Evolutionary conservation across 2,113 vertebrate genomes (phyloP), one percentile per base, ranked within the genome.

Genomic region (Pterocles orientalis): DNA sequence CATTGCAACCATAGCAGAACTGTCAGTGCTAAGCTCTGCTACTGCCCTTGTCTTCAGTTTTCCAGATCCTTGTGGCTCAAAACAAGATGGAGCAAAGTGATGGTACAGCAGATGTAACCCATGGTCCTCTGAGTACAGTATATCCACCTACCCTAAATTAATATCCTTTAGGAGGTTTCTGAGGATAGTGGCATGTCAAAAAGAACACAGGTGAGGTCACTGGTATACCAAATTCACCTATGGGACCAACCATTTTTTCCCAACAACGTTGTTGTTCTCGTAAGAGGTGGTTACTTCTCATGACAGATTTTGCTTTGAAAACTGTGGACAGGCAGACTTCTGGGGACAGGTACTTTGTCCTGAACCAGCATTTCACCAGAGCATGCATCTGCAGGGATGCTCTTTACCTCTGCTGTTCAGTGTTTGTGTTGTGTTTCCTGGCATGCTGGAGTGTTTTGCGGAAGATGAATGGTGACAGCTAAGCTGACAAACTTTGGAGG

Each of bases 231-330:
- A 84, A 54, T 21, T 4, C 54, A 4, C 36, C 41, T 56, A 25
- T 75, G 79, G 10, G 9, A 17, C 12, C 36, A 25, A 8, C 13
- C 5, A 10, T 53, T 45, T 80, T 76, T 69, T 31, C 58, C 12
- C 14, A 19, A 41, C 0, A 4, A 8, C 10, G 6, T 18, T 69
- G 19, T 15, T 19, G 7, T 41, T 47, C 17, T 82, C 15, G 1
- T 28, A 65, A 73, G 33, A 65, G 8, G 19, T 33, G 64, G 18
- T 39, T 62, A 18, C 5, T 7, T 60, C 31, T 70, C 3, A 2
- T 15, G 53, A 78, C 50, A 60, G 10, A 9, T 39, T 68, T 68
- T 64, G 13, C 20, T 89, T 81, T n/a, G 29, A 47, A 72, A 92
- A 77, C 26, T 64, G 10, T 48, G 65, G n/a, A 34, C 14, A 56